A percentile compares a stretch with the other conserved stretches of the same genome.
phyloP scores from a whole-genome alignment of 53 echinoderm and acorn worm genomes.

The Paracentrotus lividus region DNA sequence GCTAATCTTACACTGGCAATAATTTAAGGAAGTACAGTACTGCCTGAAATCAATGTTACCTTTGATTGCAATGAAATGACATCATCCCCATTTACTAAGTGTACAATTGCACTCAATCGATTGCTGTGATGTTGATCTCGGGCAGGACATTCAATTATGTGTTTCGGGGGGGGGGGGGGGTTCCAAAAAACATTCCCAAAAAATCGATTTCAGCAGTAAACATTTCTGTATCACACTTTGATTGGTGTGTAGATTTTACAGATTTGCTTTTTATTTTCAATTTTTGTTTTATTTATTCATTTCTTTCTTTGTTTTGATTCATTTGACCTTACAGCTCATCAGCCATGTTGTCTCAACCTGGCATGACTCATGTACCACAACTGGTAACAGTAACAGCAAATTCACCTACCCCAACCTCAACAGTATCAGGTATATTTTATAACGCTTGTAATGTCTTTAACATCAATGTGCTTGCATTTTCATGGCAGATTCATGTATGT shows the following conservation, averaged over 20 bases:
- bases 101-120: too few species aligned
- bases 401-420: constrained; percentile 60
- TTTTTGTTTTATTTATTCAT: too few species aligned
- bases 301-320: neutral
- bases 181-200: too few species aligned
- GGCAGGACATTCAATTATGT: too few species aligned
- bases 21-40: neutral
- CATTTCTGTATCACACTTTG: neutral
- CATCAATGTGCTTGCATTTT: neutral
- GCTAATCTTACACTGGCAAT: neutral
- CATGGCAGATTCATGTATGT: neutral
- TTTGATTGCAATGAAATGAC: too few species aligned
- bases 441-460: neutral
- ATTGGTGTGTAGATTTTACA: neutral
- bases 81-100: too few species aligned
- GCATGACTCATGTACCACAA: constrained; percentile 15
- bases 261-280: neutral
- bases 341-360: neutral
- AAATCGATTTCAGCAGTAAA: neutral
- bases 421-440: constrained; percentile 63
- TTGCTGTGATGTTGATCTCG: too few species aligned
- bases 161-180: too few species aligned
- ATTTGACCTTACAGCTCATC: neutral
- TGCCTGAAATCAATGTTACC: too few species aligned
- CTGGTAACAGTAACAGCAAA: constrained; percentile 69